Conservation (phyloP, 2,113 vertebrate genomes). For the Gavia stellata region DNA sequence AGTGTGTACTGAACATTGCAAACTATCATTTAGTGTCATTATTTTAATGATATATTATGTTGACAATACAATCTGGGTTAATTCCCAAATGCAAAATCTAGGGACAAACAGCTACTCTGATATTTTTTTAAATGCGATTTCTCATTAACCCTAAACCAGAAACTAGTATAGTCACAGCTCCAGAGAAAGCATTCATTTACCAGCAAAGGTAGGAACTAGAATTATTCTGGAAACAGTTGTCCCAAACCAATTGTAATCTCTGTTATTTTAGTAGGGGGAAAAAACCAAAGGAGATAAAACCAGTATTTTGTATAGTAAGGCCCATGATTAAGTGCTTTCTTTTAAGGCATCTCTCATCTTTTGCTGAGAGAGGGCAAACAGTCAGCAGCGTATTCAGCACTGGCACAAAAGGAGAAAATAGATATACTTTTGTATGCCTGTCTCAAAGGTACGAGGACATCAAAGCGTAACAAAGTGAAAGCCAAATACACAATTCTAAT, state of each 20-base stretch:
- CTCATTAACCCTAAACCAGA: constrained; percentile 33
- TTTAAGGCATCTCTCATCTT: neutral
- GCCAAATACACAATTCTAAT: neutral
- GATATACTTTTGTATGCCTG: neutral
- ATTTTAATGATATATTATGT: constrained; percentile 69
- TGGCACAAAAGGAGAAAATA: neutral
- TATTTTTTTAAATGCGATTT: constrained; percentile 38
- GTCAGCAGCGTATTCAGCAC: neutral
- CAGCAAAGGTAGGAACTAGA: neutral
- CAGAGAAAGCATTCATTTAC: constrained; percentile 13
- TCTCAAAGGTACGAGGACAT: neutral
- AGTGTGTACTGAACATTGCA: constrained; percentile 55
- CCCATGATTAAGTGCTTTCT: neutral
- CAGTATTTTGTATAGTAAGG: neutral
- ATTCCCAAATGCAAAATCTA: constrained; percentile 46
- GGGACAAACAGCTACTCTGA: neutral
- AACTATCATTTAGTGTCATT: constrained; percentile 68
- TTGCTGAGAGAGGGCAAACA: neutral
- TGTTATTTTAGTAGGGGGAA: neutral
- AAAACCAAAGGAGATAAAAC: neutral
- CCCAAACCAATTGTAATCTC: neutral
- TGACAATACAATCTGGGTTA: constrained; percentile 64
- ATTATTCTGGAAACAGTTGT: neutral
- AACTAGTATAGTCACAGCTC: neutral
- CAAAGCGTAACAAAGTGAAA: neutral